Conservation (phyloP, 2,113 vertebrate genomes). For the Siniperca knerii region DNA sequence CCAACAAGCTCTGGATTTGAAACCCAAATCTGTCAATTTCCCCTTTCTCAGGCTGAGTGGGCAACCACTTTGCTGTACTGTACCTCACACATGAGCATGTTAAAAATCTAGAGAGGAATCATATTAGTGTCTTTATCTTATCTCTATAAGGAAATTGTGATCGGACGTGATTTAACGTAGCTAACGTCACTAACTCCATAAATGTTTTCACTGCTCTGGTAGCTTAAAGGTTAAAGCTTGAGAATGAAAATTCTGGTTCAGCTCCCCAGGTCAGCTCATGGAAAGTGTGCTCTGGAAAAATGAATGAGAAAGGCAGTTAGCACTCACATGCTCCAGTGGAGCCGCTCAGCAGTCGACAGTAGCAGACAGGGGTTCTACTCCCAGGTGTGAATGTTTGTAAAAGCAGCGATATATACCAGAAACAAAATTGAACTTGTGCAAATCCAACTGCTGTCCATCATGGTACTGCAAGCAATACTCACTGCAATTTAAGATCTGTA, state of each 20-base stretch:
- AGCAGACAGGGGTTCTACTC: constrained; percentile 39
- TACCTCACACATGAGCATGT: constrained; percentile 1
- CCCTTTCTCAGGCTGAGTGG: constrained; percentile 21
- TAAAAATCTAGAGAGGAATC: constrained; percentile 1
- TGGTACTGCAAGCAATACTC: neutral
- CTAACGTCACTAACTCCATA: constrained; percentile 20
- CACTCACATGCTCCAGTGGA: constrained; percentile 67
- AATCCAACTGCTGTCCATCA: constrained; percentile 39
- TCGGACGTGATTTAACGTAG: neutral
- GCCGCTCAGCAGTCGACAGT: constrained; percentile 41
- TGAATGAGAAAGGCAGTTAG: constrained; percentile 62
- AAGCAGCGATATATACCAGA: constrained; percentile 27
- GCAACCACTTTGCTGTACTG: constrained; percentile 30
- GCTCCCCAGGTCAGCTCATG: constrained; percentile 44
- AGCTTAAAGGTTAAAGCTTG: constrained; percentile 33
- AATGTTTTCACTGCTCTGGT: constrained; percentile 7
- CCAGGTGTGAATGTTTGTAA: constrained; percentile 66
- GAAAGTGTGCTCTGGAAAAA: constrained; percentile 46
- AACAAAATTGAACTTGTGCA: constrained; percentile 42
- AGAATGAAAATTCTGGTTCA: constrained; percentile 37
- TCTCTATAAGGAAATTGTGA: constrained; percentile 18
- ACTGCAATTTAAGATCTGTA: constrained; percentile 5
- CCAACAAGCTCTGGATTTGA: constrained; percentile 53
- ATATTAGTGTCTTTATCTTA: constrained; percentile 24
- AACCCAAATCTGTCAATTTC: constrained; percentile 75